phyloP scores from a whole-genome alignment of 2,113 vertebrate species.

The Pterophyllum scalare region DNA sequence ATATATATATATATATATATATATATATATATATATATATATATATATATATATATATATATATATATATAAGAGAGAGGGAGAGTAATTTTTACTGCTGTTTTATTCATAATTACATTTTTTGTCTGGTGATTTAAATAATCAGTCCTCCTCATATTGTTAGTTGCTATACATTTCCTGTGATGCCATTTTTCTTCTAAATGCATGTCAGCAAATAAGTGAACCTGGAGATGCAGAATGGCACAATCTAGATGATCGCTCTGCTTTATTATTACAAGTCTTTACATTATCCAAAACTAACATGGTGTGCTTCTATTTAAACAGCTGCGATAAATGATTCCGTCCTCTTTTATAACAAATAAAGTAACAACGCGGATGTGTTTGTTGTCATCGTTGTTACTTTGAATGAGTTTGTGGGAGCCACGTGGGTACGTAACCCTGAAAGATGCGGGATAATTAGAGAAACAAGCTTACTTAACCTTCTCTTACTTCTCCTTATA shows the following conservation, averaged over 20 bases:
- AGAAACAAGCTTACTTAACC: constrained; percentile 82
- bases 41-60: too few relatives aligned
- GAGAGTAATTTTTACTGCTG: not conserved
- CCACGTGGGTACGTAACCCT: constrained; percentile 65
- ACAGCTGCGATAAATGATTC: constrained; percentile 33
- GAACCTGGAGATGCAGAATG: constrained; percentile 36
- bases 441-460: constrained; percentile 78
- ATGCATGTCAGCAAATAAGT: constrained; percentile 29
- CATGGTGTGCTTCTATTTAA: constrained; percentile 23
- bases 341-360: not conserved
- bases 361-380: constrained; percentile 19
- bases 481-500: constrained; percentile 71
- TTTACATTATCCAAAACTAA: constrained; percentile 53
- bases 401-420: constrained; percentile 50
- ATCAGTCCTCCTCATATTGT: not conserved
- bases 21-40: too few relatives aligned
- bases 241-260: constrained; percentile 54
- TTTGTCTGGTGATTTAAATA: constrained; percentile 1
- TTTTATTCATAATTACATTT: constrained; percentile 18
- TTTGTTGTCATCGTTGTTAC: constrained; percentile 33
- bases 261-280: constrained; percentile 32
- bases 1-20: too few relatives aligned
- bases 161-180: constrained; percentile 15
- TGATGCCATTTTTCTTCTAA: constrained; percentile 32
- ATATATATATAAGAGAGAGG: too few relatives aligned